Percentiles rank a stretch among this genome's conserved stretches.
Evolutionary conservation across 2,888 invertebrate genomes (phyloP).

Genomic region (Megastigmus dorsalis): DNA sequence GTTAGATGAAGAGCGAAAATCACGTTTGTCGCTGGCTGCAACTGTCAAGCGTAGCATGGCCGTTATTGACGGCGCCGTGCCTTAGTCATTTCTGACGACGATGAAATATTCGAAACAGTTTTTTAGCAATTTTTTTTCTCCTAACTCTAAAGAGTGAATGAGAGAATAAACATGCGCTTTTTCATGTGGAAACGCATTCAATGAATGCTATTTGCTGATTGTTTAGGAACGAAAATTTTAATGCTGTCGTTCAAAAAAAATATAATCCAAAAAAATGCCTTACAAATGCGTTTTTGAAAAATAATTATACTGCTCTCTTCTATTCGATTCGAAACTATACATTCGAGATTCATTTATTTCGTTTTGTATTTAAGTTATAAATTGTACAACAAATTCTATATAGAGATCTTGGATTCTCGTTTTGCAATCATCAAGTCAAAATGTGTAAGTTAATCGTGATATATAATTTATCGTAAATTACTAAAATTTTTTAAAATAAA

Average conservation of each 20-base stretch:
- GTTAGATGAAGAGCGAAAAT: conserved; percentile 81
- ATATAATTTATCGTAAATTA: not conserved
- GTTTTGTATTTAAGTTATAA: conserved; percentile 8
- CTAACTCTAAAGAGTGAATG: not conserved
- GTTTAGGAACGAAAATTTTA: conserved; percentile 15
- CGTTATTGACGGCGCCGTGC: conserved; percentile 63
- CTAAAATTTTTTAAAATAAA: not conserved
- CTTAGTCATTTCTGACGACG: conserved; percentile 55
- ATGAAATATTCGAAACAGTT: conserved; percentile 22
- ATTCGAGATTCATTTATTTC: conserved; percentile 21
- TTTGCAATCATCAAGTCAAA: not conserved
- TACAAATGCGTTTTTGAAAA: conserved; percentile 14
- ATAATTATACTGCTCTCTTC: not conserved
- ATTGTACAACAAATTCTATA: conserved; percentile 2
- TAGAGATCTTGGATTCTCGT: conserved; percentile 22
- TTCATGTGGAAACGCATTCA: conserved; percentile 39
- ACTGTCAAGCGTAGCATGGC: conserved; percentile 71
- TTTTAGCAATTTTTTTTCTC: conserved; percentile 29
- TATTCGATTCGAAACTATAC: not conserved
- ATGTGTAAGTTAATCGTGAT: no score
- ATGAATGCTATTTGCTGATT: conserved; percentile 28
- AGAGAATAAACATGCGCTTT: conserved; percentile 27
- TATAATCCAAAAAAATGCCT: conserved; percentile 2
- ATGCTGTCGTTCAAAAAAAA: conserved; percentile 5
- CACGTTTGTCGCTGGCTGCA: conserved; percentile 73